A percentile compares a stretch with the other conserved stretches of the same genome.
phyloP scores from a whole-genome alignment of 2,113 vertebrate species.

The Brachypodius melanocephalos region DNA sequence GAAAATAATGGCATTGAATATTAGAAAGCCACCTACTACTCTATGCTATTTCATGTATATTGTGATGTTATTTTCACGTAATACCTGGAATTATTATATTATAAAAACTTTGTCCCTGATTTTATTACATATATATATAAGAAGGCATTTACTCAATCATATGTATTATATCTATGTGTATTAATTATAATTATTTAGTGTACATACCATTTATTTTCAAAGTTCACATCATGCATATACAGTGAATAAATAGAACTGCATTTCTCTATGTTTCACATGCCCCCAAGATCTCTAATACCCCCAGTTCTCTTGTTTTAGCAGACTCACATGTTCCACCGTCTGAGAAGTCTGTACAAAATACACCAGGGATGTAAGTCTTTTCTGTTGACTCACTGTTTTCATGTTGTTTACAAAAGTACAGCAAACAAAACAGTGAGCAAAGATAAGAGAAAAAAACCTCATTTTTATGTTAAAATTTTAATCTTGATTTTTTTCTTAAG shows the following conservation, averaged over 20 bases:
- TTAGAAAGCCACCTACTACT: not conserved
- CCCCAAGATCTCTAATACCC: not conserved
- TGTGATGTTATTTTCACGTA: not conserved
- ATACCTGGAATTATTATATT: not conserved
- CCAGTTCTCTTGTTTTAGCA: not conserved
- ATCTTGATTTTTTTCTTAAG: not conserved
- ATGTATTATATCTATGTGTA: not conserved
- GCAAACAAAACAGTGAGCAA: not conserved
- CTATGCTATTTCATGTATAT: not conserved
- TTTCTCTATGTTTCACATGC: not conserved
- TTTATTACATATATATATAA: not conserved
- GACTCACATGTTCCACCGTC: not conserved
- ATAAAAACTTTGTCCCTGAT: not conserved
- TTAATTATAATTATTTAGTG: not conserved
- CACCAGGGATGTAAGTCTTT: not conserved
- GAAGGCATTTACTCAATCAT: not conserved
- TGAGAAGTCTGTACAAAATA: not conserved
- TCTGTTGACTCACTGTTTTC: not conserved
- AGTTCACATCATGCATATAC: not conserved
- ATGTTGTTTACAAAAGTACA: not conserved
- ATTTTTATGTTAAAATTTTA: not conserved
- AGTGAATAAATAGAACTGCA: not conserved
- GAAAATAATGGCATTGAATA: not conserved
- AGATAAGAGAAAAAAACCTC: not conserved
- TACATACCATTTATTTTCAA: not conserved